Evolutionary conservation across 1,140 invertebrate genomes (phyloP), one percentile per base, ranked within the genome.

Genomic region (Sitobion miscanthi): DNA sequence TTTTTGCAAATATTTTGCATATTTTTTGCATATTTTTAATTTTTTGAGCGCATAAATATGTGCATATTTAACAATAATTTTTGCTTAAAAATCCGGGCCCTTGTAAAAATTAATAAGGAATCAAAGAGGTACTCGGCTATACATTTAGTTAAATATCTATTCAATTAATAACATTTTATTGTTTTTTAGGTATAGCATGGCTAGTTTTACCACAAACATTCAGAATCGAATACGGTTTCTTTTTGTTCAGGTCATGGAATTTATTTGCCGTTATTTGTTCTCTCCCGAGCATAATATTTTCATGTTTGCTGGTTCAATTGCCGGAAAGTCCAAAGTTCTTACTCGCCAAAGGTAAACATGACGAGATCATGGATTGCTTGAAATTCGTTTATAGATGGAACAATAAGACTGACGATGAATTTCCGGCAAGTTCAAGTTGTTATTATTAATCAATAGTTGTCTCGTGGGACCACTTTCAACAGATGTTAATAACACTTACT

Each of bases 241-340:
- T 98, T 95, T 96, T 96, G 30, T 98, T 97, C 95, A 98, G 98
- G 95, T 98, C 98, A 52, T 99, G 98, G 98, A 96, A 98, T 95
- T 97, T 99, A 94, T 99, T 99, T 95, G 95, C 98, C 94, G 95
- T 98, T 94, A 96, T 98, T 86, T 99, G 98, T 96, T 97, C 98
- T 94, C 94, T 98, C 93, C 98, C 98, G 49, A 98, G 98, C 82
- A 97, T 99, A 94, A 95, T 98, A 83, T 98, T 98, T 83, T 98
- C 97, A 83, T 96, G 97, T 90, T 95, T 98, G 82, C 96, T 99
- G 54, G 96, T 98, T 94, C 96, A 98, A 94, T 96, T 99, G 94
- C 98, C 98, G n/a, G 98, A 99, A 96, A 98, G 98, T 94, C 98
- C 98, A 2, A 98, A 98, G 95, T 99, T 98, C 95, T 95, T 98